phyloP scores from a whole-genome alignment of 2,113 vertebrate genomes.

The Ramphastos sulfuratus region DNA sequence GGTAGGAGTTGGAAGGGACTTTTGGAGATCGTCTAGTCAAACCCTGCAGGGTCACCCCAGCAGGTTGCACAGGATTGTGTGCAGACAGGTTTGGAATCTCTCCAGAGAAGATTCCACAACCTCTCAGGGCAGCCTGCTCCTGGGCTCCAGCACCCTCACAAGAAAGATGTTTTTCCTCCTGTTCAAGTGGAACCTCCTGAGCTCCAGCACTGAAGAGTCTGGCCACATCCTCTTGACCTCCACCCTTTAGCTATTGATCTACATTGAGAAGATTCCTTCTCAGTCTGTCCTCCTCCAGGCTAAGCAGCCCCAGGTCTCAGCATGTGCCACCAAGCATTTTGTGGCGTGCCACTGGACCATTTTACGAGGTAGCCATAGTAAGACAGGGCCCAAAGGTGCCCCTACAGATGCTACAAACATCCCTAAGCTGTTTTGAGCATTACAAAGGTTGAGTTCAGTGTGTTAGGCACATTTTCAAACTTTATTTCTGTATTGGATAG shows the following conservation, averaged over 20 bases:
- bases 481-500: background rate
- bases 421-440: background rate
- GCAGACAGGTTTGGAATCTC: too few species aligned
- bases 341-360: background rate
- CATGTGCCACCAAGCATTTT: background rate
- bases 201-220: too few species aligned
- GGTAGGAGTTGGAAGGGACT: background rate
- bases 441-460: background rate
- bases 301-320: background rate
- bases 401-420: background rate
- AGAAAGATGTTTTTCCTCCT: too few species aligned
- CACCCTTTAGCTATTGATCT: too few species aligned
- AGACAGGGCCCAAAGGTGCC: background rate
- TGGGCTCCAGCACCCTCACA: too few species aligned
- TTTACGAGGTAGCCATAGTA: background rate
- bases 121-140: too few species aligned
- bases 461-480: background rate
- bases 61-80: background rate
- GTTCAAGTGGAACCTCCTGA: too few species aligned
- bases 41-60: background rate
- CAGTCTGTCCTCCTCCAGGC: too few species aligned
- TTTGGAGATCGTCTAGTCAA: background rate
- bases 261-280: too few species aligned
- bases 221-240: too few species aligned
- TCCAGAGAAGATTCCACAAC: too few species aligned